A percentile compares a stretch with the other conserved stretches of the same genome.
These are phyloP conservation scores for Microtus agrestis DNA, from an alignment of 2,797 vertebrate genomes.

Conservation along the genomic window DNA sequence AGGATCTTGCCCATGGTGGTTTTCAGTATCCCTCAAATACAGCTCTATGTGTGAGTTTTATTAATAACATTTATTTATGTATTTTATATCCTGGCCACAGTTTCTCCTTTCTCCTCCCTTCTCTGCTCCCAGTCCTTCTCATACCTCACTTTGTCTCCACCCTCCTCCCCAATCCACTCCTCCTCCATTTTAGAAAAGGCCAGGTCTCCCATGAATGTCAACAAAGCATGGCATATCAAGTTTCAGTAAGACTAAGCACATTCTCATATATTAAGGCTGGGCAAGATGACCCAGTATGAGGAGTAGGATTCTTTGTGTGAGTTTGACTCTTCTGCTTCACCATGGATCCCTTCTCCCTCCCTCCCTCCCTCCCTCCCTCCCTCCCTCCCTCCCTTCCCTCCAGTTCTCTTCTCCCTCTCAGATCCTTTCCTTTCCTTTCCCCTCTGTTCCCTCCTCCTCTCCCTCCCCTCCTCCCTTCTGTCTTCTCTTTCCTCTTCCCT, in stretches of 20 bases:
- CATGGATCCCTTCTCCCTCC: neutral
- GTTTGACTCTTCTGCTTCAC: neutral
- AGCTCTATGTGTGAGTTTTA: neutral
- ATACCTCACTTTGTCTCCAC: no score
- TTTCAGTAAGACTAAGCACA: neutral
- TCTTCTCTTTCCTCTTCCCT: no score
- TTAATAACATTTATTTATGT: neutral
- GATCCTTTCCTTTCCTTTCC: neutral
- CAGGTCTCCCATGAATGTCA: neutral
- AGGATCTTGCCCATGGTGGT: neutral
- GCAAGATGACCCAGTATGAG: neutral
- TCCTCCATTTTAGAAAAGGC: neutral
- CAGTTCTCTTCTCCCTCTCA: no score
- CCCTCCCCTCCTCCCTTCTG: no score
- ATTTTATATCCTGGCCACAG: neutral
- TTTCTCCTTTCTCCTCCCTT: neutral
- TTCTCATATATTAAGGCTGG: neutral
- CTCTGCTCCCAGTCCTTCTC: neutral
- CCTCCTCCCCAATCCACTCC: neutral
- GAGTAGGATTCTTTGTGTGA: neutral
- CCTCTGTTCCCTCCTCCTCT: no score
- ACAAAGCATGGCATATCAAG: neutral
- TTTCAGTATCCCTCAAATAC: slow-evolving; percentile 2
- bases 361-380: no score
- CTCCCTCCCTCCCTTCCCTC: neutral